Percentiles rank a stretch among this genome's conserved stretches.
phyloP scores from a whole-genome alignment of 2,888 invertebrate genomes.

The Odontocerum albicorne region DNA sequence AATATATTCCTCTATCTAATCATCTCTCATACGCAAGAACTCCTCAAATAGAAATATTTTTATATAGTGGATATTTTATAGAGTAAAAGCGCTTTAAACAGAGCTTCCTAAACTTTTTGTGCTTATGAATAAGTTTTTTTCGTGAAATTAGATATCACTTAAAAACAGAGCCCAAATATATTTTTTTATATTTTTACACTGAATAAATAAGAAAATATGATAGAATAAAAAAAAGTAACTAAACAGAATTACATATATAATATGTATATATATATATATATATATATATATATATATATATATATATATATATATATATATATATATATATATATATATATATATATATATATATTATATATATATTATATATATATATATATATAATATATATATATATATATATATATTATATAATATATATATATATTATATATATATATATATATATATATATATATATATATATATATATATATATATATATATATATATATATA shows the following conservation, averaged over 20 bases:
- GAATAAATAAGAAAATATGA: too few relatives aligned
- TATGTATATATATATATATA: background rate
- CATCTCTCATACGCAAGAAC: too few relatives aligned
- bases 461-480: constrained; percentile 14
- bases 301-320: background rate
- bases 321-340: background rate
- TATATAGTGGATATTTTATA: too few relatives aligned
- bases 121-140: too few relatives aligned
- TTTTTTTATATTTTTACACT: too few relatives aligned
- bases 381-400: background rate
- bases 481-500: constrained; percentile 13
- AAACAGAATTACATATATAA: background rate
- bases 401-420: background rate
- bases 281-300: background rate
- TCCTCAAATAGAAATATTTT: too few relatives aligned
- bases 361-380: background rate
- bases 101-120: too few relatives aligned
- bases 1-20: too few relatives aligned
- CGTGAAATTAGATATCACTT: too few relatives aligned
- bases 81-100: too few relatives aligned
- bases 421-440: background rate
- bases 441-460: constrained; percentile 2
- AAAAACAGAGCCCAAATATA: too few relatives aligned
- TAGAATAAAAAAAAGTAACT: too few relatives aligned
- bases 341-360: background rate